Evolutionary conservation across 2,113 vertebrate genomes (phyloP), one percentile per base, ranked within the genome.

Genomic region (Leucopsar rothschildi): DNA sequence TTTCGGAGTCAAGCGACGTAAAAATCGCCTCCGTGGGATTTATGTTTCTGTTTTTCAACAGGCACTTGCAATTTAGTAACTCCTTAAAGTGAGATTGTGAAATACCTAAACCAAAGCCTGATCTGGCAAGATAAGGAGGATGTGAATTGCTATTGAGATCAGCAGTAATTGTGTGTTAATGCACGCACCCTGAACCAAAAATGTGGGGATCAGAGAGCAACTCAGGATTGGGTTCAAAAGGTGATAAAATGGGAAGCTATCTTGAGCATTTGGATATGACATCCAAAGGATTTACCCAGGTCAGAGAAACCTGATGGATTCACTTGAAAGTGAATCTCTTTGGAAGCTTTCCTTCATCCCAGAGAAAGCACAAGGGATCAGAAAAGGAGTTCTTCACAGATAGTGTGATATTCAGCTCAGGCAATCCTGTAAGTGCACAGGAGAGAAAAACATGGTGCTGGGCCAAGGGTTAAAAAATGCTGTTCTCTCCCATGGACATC

Each of bases 281-380:
- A 83, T 50, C 80, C 90, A 57, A 75, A 93, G 88, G 85, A 75
- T 92, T 92, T 94, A 76, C 73, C 49, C 53, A 35, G 71, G 65
- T 81, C 72, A 93, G 52, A 92, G 71, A 71, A 93, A 88, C 86
- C 64, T 56, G 68, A 56, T 49, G 80, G 29, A 90, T 83, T 76
- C 82, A 68, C 93, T 94, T 88, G 82, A 70, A 95, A 96, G 88
- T 15, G 71, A 94, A 71, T 66, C 52, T 83, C 25, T 40, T 71
- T 76, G 93, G 94, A 95, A 86, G 76, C 15, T 86, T 88, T 90
- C 56, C 85, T 80, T 88, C 82, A 77, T 77, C 55, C 55, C 19
- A 40, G 37, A 75, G 68, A 60, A 90, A 84, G 86, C 71, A 70
- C 0, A 0, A 50, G 47, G 59, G 76, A 92, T 88, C 68, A 83